Evolutionary conservation across 2,113 vertebrate genomes (phyloP).

Genomic region (Ictidomys tridecemlineatus): DNA sequence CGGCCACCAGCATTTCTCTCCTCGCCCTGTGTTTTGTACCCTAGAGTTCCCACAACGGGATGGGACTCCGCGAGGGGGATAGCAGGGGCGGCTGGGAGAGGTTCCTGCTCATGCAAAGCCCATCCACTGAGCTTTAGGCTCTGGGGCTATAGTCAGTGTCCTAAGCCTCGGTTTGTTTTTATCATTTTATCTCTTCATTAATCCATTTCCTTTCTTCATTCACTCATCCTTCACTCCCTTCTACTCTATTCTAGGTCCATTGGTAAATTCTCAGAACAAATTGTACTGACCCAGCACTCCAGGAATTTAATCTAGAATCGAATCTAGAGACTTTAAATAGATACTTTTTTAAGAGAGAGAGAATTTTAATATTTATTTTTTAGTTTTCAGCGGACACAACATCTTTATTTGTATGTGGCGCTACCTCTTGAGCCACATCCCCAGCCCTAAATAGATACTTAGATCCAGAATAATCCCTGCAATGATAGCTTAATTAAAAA

Average conservation of each 20-base stretch:
- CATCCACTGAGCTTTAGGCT: not conserved
- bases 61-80: not conserved
- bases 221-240: not conserved
- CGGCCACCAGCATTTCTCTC: not conserved
- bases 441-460: not conserved
- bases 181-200: not conserved
- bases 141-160: not conserved
- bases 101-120: not conserved
- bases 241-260: not conserved
- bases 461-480: constrained; percentile 1
- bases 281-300: not conserved
- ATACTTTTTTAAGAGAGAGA: not conserved
- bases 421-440: too few relatives aligned
- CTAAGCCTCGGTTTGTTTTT: not conserved
- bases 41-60: not conserved
- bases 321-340: not conserved
- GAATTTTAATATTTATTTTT: too few relatives aligned
- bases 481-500: not conserved
- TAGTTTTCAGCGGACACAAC: too few relatives aligned
- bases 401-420: too few relatives aligned
- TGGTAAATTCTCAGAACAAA: constrained; percentile 28
- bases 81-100: not conserved
- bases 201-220: not conserved
- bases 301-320: constrained; percentile 48
- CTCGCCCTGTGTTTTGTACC: not conserved